Conservation (phyloP, 2,888 invertebrate genomes). For the Troides helena region DNA sequence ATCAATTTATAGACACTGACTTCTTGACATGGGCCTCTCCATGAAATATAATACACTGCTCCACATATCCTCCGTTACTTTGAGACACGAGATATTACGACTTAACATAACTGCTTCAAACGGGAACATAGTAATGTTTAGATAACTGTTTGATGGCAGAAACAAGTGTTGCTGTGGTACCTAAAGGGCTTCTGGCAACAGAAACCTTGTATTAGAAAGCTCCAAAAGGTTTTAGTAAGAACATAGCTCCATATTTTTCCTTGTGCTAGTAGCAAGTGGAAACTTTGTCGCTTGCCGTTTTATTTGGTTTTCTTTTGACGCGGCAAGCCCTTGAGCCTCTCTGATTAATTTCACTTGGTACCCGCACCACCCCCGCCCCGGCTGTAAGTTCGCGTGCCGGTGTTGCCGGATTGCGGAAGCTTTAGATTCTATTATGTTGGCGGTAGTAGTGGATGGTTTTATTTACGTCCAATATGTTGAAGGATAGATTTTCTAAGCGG, state of each 20-base stretch:
- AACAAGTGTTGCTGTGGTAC: too few relatives aligned
- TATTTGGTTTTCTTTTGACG: conserved; percentile 81
- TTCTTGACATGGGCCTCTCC: too few relatives aligned
- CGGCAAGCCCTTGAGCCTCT: conserved; percentile 73
- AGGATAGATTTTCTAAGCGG: background rate
- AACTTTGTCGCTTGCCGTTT: conserved; percentile 79
- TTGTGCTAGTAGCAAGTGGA: conserved; percentile 42
- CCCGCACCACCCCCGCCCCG: conserved; percentile 37
- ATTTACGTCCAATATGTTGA: background rate
- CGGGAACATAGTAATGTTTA: too few relatives aligned
- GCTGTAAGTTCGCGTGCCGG: conserved; percentile 13
- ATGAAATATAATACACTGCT: too few relatives aligned
- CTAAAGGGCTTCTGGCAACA: too few relatives aligned
- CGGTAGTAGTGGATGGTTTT: background rate
- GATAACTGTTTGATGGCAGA: too few relatives aligned
- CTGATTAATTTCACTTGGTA: conserved; percentile 71
- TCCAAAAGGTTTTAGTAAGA: background rate
- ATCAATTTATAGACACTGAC: too few relatives aligned
- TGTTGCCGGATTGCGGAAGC: conserved; percentile 10
- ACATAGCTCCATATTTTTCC: conserved; percentile 42
- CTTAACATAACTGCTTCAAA: too few relatives aligned
- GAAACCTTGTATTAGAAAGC: too few relatives aligned
- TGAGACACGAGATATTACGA: too few relatives aligned
- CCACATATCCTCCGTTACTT: too few relatives aligned
- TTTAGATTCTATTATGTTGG: conserved; percentile 14